Evolutionary conservation across 2,888 invertebrate species (phyloP).

Genomic region (Periphyllus acericola): DNA sequence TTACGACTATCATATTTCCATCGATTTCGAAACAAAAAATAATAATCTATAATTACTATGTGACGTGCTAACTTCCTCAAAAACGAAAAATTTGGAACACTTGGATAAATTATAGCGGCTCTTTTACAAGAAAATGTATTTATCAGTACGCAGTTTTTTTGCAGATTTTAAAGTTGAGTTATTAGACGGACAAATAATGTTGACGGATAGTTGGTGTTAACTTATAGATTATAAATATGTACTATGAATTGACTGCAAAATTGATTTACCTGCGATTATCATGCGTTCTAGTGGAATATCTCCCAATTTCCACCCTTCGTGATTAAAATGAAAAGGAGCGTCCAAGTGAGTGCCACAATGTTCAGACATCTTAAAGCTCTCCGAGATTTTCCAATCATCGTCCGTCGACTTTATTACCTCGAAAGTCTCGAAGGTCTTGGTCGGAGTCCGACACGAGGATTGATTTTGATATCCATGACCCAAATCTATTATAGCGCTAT

Average conservation of each 20-base stretch:
- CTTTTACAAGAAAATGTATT: too few species aligned
- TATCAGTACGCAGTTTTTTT: not conserved
- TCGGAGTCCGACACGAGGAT: slow-evolving; percentile 1
- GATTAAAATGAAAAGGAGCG: slow-evolving; percentile 73
- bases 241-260: too few species aligned
- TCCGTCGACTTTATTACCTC: not conserved
- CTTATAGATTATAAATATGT: too few species aligned
- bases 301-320: slow-evolving; percentile 69
- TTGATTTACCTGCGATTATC: slow-evolving; percentile 62
- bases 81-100: too few species aligned
- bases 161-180: not conserved
- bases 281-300: slow-evolving; percentile 68
- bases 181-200: too few species aligned
- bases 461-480: slow-evolving; percentile 27
- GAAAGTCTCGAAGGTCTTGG: not conserved
- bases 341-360: slow-evolving; percentile 76
- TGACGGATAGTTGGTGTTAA: too few species aligned
- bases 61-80: too few species aligned
- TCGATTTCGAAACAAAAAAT: too few species aligned
- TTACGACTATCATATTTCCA: too few species aligned
- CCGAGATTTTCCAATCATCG: slow-evolving; percentile 68
- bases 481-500: not conserved
- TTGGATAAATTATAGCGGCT: too few species aligned
- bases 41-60: too few species aligned
- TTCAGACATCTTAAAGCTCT: slow-evolving; percentile 71